These are phyloP conservation scores for Hydra vulgaris DNA, from an alignment of 30 jellyfish, hydroid and myxozoan species.

Conservation along the genomic window DNA sequence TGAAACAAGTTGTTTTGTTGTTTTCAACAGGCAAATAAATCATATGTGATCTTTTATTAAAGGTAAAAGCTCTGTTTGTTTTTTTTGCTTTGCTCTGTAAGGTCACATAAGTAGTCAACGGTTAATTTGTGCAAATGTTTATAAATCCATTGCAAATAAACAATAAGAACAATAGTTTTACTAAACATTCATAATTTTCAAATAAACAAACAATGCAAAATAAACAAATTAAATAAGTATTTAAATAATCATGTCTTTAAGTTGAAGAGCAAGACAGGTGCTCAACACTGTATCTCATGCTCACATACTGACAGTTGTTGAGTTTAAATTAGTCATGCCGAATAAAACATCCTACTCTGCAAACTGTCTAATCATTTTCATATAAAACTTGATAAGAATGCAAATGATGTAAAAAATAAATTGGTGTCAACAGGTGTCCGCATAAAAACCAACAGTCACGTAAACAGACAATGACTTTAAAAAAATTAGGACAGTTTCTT, in stretches of 20 bases:
- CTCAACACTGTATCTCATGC: not conserved
- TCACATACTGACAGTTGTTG: not conserved
- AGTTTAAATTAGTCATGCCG: not conserved
- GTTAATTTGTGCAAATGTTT: not conserved
- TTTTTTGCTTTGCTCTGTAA: not conserved
- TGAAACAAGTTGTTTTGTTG: not conserved
- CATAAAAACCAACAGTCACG: not conserved
- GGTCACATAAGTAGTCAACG: not conserved
- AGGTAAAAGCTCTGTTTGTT: not conserved
- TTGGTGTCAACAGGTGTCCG: not conserved
- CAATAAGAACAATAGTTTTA: not conserved
- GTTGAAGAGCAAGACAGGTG: not conserved
- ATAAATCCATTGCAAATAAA: not conserved
- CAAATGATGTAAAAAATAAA: not conserved
- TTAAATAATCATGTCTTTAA: not conserved
- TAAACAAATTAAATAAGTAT: not conserved
- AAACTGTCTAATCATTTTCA: not conserved
- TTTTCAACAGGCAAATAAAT: not conserved
- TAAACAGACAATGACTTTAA: not conserved
- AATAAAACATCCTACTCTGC: not conserved
- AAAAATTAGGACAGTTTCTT: not conserved
- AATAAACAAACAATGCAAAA: not conserved
- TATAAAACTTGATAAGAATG: not conserved
- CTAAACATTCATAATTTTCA: not conserved
- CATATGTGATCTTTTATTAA: not conserved